phyloP scores from a whole-genome alignment of 2,797 vertebrate genomes.

The Takifugu ocellatus region DNA sequence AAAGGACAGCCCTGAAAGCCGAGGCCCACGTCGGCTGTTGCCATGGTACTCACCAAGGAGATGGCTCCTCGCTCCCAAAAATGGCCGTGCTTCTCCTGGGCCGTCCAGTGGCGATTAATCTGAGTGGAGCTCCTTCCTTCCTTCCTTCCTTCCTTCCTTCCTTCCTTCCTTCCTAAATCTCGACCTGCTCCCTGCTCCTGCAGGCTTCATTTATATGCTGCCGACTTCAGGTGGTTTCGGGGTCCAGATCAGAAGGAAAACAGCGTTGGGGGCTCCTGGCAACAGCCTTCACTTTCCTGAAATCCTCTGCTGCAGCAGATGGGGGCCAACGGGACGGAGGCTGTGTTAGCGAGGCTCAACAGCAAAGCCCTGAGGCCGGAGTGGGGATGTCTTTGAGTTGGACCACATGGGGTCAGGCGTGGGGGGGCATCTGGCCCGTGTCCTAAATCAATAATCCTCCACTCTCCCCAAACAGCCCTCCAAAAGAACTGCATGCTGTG shows the following conservation, averaged over 20 bases:
- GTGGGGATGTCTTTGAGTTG: conserved; percentile 13
- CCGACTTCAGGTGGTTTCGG: conserved; percentile 5
- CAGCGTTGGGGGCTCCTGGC: too few species aligned
- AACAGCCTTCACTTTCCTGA: too few species aligned
- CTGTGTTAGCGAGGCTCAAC: neutral
- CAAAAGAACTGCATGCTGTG: conserved; percentile 45
- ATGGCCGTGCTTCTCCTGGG: conserved; percentile 63
- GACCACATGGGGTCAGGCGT: conserved; percentile 4
- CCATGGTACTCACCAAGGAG: conserved; percentile 77
- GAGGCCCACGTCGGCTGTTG: conserved; percentile 69
- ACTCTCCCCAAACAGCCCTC: conserved; percentile 30
- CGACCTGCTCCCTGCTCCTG: conserved; percentile 43
- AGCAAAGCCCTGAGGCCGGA: conserved; percentile 35
- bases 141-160: conserved; percentile 24
- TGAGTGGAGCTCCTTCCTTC: conserved; percentile 67
- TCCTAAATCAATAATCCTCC: conserved; percentile 60
- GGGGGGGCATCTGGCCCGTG: conserved; percentile 49
- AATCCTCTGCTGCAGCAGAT: conserved; percentile 6
- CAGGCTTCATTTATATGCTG: conserved; percentile 51
- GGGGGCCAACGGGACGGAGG: conserved; percentile 30
- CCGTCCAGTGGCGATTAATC: conserved; percentile 68
- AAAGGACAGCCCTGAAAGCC: conserved; percentile 65
- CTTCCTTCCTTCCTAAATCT: conserved; percentile 68
- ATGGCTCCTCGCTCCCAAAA: conserved; percentile 71
- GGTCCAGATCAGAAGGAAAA: neutral